phyloP scores from a whole-genome alignment of 2,888 invertebrate genomes.

The Capitulum mitella region DNA sequence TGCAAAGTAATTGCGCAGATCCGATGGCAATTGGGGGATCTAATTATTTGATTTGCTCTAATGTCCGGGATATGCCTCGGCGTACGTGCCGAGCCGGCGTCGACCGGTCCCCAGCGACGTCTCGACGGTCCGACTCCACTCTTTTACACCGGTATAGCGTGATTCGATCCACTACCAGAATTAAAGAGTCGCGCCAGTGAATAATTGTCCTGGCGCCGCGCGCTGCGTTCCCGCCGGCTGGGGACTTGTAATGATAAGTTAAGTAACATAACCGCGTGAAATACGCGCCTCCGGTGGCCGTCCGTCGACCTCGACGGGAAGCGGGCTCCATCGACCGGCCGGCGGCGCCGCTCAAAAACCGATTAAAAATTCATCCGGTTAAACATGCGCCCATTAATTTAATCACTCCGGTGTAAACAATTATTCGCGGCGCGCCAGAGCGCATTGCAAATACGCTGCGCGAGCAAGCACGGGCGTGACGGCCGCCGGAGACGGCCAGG shows the following conservation, averaged over 20 bases:
- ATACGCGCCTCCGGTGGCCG: background rate
- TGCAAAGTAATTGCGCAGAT: conserved; percentile 1
- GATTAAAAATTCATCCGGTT: conserved; percentile 23
- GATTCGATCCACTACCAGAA: conserved; percentile 10
- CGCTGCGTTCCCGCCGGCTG: background rate
- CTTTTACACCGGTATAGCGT: conserved; percentile 11
- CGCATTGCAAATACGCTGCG: background rate
- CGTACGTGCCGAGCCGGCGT: background rate
- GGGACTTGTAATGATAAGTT: background rate
- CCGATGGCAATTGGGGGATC: background rate
- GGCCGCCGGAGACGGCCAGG: background rate
- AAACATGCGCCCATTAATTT: conserved; percentile 20
- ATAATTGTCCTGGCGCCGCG: background rate
- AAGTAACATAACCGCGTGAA: background rate
- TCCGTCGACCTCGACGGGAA: background rate
- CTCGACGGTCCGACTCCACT: background rate
- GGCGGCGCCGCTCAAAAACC: background rate
- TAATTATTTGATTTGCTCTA: background rate
- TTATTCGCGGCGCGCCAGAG: background rate
- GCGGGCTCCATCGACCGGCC: background rate
- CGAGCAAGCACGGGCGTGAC: background rate
- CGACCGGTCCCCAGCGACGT: background rate
- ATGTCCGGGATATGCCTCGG: background rate
- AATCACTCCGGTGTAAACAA: conserved; percentile 19
- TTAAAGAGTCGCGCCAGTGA: background rate